Percentiles rank a stretch among this genome's conserved stretches.
These are phyloP conservation scores for Dipodomys spectabilis DNA, from an alignment of 2,113 vertebrate species.

Conservation along the genomic window DNA sequence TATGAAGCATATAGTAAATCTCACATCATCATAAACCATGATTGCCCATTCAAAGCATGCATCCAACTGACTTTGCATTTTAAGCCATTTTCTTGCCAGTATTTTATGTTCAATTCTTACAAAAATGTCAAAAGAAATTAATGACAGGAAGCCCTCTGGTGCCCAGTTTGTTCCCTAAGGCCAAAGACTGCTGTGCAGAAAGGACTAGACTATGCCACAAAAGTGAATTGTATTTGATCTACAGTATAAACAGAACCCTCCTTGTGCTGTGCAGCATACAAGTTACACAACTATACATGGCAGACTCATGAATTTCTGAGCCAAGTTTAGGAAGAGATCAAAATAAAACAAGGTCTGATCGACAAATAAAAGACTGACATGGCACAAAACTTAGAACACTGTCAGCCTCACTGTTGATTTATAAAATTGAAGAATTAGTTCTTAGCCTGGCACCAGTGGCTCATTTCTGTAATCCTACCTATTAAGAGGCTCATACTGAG, in stretches of 20 bases:
- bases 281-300: neutral
- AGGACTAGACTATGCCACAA: neutral
- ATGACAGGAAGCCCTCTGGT: neutral
- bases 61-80: neutral
- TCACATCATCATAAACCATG: neutral
- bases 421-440: neutral
- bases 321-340: neutral
- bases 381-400: neutral
- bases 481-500: no score
- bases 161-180: neutral
- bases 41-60: neutral
- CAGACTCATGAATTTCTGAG: neutral
- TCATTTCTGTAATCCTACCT: no score
- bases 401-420: no score
- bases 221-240: neutral
- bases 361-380: neutral
- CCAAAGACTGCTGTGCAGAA: neutral
- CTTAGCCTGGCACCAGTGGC: neutral
- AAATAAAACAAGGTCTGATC: neutral
- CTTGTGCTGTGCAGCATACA: neutral
- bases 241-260: fast-evolving
- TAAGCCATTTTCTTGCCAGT: neutral
- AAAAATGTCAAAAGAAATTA: neutral
- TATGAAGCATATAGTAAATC: neutral
- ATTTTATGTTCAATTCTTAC: neutral